phyloP scores from a whole-genome alignment of 1,140 invertebrate species.

The Neuroterus valhalla region DNA sequence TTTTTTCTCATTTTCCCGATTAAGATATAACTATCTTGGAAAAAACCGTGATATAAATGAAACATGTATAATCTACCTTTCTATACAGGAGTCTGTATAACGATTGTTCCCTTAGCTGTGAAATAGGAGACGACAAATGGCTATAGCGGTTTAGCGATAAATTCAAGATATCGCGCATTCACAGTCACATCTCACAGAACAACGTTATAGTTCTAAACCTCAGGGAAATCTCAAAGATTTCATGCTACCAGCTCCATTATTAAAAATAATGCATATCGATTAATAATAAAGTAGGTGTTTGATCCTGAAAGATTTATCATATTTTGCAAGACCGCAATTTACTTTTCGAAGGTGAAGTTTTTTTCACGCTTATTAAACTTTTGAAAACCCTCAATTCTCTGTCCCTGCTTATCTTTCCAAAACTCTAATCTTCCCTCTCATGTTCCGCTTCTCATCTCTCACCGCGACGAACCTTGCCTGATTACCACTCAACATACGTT shows the following conservation, averaged over 20 bases:
- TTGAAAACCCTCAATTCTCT: too few relatives aligned
- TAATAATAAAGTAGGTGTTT: slow-evolving; percentile 4
- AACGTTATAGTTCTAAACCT: slow-evolving; percentile 29
- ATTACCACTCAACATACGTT: too few relatives aligned
- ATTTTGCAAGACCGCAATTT: not conserved
- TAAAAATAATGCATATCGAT: slow-evolving; percentile 5
- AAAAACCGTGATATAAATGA: too few relatives aligned
- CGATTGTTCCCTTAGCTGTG: slow-evolving; percentile 18
- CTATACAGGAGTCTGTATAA: slow-evolving; percentile 5
- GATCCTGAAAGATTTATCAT: not conserved
- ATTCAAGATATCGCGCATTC: slow-evolving; percentile 33
- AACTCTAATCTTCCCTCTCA: too few relatives aligned
- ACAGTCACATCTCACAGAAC: slow-evolving; percentile 23
- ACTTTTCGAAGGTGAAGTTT: too few relatives aligned
- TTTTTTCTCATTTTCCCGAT: too few relatives aligned
- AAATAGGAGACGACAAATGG: slow-evolving; percentile 30
- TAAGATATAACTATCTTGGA: too few relatives aligned
- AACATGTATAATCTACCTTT: slow-evolving; percentile 3
- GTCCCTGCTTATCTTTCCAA: too few relatives aligned
- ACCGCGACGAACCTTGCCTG: too few relatives aligned
- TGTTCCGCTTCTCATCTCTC: too few relatives aligned
- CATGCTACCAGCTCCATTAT: not conserved
- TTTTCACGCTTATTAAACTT: too few relatives aligned
- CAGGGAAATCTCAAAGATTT: slow-evolving; percentile 32
- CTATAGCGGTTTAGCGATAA: slow-evolving; percentile 19